phyloP scores from a whole-genome alignment of 2,888 invertebrate species.

The Cephus sareptanus region DNA sequence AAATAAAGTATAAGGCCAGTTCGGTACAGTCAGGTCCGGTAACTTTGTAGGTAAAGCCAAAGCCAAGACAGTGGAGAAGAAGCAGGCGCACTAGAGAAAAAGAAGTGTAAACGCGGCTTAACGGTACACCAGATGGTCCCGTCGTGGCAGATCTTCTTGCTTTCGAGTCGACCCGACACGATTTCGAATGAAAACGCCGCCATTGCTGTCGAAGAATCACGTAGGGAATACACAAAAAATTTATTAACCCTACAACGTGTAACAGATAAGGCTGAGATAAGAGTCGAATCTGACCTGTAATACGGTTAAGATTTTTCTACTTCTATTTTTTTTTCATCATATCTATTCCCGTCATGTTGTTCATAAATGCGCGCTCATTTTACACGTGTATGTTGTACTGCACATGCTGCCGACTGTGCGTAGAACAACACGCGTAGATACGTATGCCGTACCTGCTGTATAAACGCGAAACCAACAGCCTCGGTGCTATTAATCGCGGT shows the following conservation, averaged over 20 bases:
- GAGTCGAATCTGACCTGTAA: background rate
- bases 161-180: background rate
- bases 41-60: background rate
- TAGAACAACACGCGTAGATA: background rate
- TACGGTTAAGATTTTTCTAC: background rate
- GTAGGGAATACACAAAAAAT: background rate
- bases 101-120: constrained; percentile 1
- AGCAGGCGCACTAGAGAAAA: background rate
- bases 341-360: background rate
- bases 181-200: background rate
- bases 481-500: constrained; percentile 1
- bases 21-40: background rate
- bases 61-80: background rate
- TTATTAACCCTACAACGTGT: background rate
- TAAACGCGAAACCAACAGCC: background rate
- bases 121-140: constrained; percentile 1
- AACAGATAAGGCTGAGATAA: background rate
- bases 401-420: background rate
- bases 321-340: background rate
- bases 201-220: background rate
- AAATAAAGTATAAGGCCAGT: background rate
- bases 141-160: background rate
- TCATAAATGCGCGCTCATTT: background rate
- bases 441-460: background rate
- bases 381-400: background rate